Evolutionary conservation across 2,113 vertebrate species (phyloP), one percentile per base, ranked within the genome.

Genomic region (Chaenocephalus aceratus): DNA sequence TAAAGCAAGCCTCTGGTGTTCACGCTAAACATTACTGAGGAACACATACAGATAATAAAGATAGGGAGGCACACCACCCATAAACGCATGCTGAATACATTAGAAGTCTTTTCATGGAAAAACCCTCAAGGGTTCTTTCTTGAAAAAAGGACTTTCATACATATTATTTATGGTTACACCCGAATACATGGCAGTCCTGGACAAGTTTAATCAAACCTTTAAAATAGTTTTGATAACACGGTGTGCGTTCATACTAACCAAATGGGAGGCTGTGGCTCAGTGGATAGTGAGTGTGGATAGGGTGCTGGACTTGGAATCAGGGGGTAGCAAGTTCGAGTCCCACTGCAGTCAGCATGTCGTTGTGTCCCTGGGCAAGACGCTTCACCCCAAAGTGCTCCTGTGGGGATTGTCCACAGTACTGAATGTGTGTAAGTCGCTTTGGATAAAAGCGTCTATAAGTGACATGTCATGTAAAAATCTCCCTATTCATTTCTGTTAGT

Each of bases 1-100:
- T 82, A 77, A 85, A 72, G 66, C 30, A 52, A 44, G 41, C 67
- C 83, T 53, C 72, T 41, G 65, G 63, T 72, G 75, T 36, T 26
- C 65, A n/a, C 18, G 14, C 34, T 21, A 23, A 14, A 44, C 30
- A 41, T 54, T 14, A 13, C 46, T 16, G 63, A 78, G 67, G 56
- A 83, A 70, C 44, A 67, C n/a, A 13, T 8, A 45, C 9, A 36
- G 26, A 69, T 71, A 69, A 54, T 0, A 67, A 69, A 15, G 53
- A 26, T 49, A 62, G 13, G 34, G 41, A 82, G 23, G 41, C 11
- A 49, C 41, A 75, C 26, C 11, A 64, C 41, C 15, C 44, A 69
- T 51, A 79, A 64, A 73, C 60, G 51, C 44, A 53, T 23, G 30
- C 21, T 26, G 45, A 79, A 86, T 82, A 66, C 61, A 77, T 77